phyloP scores from a whole-genome alignment of 1,140 invertebrate species.

The Stegodyphus dumicola region DNA sequence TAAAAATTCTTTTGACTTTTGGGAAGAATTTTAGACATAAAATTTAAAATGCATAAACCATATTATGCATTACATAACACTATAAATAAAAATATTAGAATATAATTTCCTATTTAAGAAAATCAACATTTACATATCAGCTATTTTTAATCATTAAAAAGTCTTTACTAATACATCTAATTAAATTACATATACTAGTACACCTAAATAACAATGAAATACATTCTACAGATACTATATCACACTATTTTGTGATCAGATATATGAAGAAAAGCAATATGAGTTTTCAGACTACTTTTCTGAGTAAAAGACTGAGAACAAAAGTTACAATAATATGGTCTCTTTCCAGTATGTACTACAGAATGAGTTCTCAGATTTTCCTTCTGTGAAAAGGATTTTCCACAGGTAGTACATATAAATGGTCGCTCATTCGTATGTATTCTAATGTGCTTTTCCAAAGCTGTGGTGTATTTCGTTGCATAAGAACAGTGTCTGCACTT shows the following conservation, averaged over 20 bases:
- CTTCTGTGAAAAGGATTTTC: slow-evolving; percentile 13
- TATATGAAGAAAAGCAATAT: neutral
- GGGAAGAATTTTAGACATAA: neutral
- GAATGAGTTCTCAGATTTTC: neutral
- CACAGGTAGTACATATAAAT: slow-evolving; percentile 10
- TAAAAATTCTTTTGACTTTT: neutral
- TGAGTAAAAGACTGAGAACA: slow-evolving; percentile 21
- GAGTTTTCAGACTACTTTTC: slow-evolving; percentile 14
- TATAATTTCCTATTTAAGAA: neutral
- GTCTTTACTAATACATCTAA: no score
- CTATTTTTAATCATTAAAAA: no score
- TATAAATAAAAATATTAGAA: neutral
- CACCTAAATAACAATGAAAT: no score
- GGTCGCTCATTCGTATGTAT: slow-evolving; percentile 3
- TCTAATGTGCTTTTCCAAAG: neutral
- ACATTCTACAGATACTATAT: no score
- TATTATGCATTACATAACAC: neutral
- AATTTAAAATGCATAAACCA: neutral
- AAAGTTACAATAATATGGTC: slow-evolving; percentile 10
- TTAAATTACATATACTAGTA: no score
- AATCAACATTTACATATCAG: neutral
- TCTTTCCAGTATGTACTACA: neutral
- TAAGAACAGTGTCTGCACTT: slow-evolving; percentile 18
- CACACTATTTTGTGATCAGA: no score
- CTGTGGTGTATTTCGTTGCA: slow-evolving; percentile 13